Conservation (phyloP, 23 tunicate species). For the Halocynthia aurantium region DNA sequence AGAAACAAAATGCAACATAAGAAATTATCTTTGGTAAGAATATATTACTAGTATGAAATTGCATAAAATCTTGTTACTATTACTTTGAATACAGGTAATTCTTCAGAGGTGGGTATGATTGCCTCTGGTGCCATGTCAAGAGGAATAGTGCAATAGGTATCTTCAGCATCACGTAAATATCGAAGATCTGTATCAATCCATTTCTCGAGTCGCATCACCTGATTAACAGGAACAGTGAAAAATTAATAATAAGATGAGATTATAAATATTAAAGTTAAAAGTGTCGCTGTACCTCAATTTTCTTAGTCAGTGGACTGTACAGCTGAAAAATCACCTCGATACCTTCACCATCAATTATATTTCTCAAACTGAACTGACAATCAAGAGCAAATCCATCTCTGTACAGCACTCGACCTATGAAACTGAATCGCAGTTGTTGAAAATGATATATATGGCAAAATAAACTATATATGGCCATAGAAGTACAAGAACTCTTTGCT, state of each 20-base stretch:
- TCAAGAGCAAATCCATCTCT: constrained; percentile 88
- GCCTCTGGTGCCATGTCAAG: constrained; percentile 77
- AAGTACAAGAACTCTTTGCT: background rate
- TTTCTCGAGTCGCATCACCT: constrained; percentile 81
- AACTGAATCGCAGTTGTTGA: constrained; percentile 14
- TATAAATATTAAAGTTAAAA: too few species aligned
- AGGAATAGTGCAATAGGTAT: constrained; percentile 54
- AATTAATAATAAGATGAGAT: too few species aligned
- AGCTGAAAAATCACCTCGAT: constrained; percentile 60
- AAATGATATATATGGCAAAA: background rate
- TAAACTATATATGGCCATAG: background rate
- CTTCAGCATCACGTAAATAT: constrained; percentile 72
- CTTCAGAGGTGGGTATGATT: constrained; percentile 50
- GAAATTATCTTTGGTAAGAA: background rate
- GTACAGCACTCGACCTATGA: constrained; percentile 65
- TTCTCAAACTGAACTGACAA: constrained; percentile 72
- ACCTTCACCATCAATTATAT: constrained; percentile 78
- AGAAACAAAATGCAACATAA: background rate
- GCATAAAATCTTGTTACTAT: background rate
- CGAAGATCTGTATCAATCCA: constrained; percentile 92
- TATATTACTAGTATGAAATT: background rate
- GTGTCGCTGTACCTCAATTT: constrained; percentile 33
- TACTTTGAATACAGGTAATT: constrained; percentile 53
- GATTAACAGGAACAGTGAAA: too few species aligned
- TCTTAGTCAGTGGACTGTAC: constrained; percentile 49